Evolutionary conservation across 2,113 vertebrate species (phyloP).

Genomic region (Galemys pyrenaicus): DNA sequence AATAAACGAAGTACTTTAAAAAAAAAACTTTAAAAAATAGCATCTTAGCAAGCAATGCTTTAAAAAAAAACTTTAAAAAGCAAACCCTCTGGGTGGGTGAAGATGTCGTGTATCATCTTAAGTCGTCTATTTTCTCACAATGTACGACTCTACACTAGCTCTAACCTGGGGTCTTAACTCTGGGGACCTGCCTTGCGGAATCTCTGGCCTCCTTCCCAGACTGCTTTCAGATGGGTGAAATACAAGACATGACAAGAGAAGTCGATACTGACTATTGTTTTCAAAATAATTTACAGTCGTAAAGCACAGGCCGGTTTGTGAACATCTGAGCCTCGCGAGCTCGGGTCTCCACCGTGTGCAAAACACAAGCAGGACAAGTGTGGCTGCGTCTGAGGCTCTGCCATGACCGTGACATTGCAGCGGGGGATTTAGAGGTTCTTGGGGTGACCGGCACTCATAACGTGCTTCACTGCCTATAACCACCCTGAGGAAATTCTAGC

Average conservation of each 20-base stretch:
- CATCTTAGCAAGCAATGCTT: not conserved
- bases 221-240: not conserved
- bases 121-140: not conserved
- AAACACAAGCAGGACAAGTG: not conserved
- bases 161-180: not conserved
- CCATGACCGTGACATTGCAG: accelerated
- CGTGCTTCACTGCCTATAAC: not conserved
- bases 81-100: not conserved
- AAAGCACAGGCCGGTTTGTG: not conserved
- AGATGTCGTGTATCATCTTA: not conserved
- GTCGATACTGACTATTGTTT: not conserved
- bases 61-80: not conserved
- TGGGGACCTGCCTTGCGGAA: too few species aligned
- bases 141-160: not conserved
- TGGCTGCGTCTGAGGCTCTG: not conserved
- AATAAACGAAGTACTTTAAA: not conserved
- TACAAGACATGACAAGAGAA: not conserved
- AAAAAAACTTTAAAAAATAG: not conserved
- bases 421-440: not conserved
- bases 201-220: not conserved
- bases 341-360: not conserved
- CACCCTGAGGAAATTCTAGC: not conserved
- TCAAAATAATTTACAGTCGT: not conserved
- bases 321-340: not conserved
- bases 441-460: not conserved